These are phyloP conservation scores for Saccostrea cuccullata DNA, from an alignment of 1,140 invertebrate genomes.

Conservation along the genomic window DNA sequence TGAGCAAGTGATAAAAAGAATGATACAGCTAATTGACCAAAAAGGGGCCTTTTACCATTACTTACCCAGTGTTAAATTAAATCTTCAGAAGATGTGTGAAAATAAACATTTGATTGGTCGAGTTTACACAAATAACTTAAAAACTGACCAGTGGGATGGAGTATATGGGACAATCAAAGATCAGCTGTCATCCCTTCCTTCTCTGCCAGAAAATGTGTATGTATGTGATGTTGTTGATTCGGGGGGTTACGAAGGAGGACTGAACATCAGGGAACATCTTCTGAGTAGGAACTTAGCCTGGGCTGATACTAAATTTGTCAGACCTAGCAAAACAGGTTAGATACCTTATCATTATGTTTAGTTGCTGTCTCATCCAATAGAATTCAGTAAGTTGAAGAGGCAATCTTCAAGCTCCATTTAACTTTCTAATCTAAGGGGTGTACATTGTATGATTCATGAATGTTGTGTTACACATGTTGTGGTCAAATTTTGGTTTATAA, in stretches of 20 bases:
- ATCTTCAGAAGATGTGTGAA: constrained; percentile 48
- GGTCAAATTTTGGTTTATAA: no score
- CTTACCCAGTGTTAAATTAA: constrained; percentile 13
- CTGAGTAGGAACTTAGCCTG: constrained; percentile 25
- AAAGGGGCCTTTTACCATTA: constrained; percentile 37
- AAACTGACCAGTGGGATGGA: background rate
- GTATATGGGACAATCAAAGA: background rate
- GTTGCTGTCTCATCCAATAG: no score
- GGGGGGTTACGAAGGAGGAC: background rate
- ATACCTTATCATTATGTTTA: background rate
- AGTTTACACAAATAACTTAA: background rate
- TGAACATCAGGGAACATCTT: constrained; percentile 41
- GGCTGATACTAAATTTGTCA: background rate
- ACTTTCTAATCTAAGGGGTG: no score
- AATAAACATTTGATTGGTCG: constrained; percentile 50
- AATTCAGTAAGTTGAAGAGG: no score
- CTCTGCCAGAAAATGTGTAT: background rate
- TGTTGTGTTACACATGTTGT: no score
- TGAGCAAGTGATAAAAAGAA: constrained; percentile 40
- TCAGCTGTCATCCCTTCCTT: background rate
- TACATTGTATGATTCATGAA: no score
- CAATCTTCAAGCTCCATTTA: no score
- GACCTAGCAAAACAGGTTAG: background rate
- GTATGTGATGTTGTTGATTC: background rate
- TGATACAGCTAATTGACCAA: constrained; percentile 46